Evolutionary conservation across 64 coral and sea anemone species (phyloP).

Genomic region (Stichodactyla helianthus): DNA sequence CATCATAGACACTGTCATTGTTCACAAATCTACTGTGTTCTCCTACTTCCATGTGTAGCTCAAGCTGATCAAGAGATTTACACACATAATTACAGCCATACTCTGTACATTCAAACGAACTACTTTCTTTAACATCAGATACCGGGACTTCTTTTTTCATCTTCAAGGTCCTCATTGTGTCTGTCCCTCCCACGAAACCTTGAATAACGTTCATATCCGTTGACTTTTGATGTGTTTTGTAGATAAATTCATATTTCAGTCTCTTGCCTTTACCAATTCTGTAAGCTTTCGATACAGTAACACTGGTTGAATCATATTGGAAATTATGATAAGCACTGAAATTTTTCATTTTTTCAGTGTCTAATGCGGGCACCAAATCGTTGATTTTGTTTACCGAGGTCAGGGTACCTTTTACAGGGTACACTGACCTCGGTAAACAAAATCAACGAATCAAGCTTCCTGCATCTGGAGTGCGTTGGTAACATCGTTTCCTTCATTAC

Average conservation of each 20-base stretch:
- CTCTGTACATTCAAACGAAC: neutral
- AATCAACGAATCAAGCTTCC: conserved; percentile 37
- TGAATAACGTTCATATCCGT: conserved; percentile 10
- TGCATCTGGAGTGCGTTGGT: conserved; percentile 17
- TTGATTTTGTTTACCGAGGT: conserved; percentile 17
- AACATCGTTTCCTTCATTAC: conserved; percentile 30
- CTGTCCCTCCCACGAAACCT: neutral
- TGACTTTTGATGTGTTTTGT: conserved; percentile 31
- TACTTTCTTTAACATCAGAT: neutral
- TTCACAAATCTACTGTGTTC: too few species aligned
- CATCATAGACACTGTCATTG: too few species aligned
- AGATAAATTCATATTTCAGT: neutral
- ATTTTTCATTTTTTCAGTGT: conserved; percentile 1
- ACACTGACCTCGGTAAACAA: too few species aligned
- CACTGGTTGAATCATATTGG: conserved; percentile 21
- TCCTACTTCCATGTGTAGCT: too few species aligned
- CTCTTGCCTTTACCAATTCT: conserved; percentile 29
- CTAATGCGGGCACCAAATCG: neutral
- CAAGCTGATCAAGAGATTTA: too few species aligned
- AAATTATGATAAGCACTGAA: conserved; percentile 39
- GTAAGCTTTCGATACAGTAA: conserved; percentile 50
- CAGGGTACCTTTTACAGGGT: conserved; percentile 41
- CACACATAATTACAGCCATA: too few species aligned
- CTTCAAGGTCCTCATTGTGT: neutral
- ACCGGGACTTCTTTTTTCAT: neutral